Evolutionary conservation across 2,888 invertebrate species (phyloP).

Genomic region (Aspidiotus rigidus): DNA sequence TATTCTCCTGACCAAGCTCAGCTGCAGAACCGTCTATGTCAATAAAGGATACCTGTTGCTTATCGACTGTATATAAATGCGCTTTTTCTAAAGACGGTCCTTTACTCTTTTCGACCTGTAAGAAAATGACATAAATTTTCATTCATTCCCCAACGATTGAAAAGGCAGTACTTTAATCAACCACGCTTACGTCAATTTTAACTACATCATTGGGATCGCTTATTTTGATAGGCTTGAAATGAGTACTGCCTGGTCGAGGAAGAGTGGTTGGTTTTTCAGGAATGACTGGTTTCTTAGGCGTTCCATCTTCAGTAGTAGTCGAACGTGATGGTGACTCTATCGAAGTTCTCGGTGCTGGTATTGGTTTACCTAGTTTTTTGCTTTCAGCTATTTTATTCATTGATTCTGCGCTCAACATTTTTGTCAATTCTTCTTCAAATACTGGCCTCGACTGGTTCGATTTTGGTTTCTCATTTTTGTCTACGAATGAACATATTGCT

Average conservation of each 20-base stretch:
- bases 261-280: conserved; percentile 69
- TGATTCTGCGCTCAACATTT: conserved; percentile 11
- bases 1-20: conserved; percentile 16
- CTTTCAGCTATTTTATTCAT: conserved; percentile 22
- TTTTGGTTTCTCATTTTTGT: conserved; percentile 12
- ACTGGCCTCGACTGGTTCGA: background rate
- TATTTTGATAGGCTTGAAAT: conserved; percentile 45
- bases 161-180: background rate
- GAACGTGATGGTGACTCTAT: conserved; percentile 25
- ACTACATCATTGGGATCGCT: conserved; percentile 41
- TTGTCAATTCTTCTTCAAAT: conserved; percentile 5
- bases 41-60: conserved; percentile 63
- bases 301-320: conserved; percentile 36
- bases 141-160: conserved; percentile 8
- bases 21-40: conserved; percentile 45
- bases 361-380: conserved; percentile 41
- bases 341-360: conserved; percentile 49
- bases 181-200: conserved; percentile 39
- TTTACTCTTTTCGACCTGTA: conserved; percentile 35
- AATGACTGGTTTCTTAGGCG: conserved; percentile 60
- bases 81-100: conserved; percentile 53
- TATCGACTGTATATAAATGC: conserved; percentile 63
- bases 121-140: background rate
- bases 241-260: conserved; percentile 46
- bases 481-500: background rate